These are phyloP conservation scores for Sebastes kiyomatsui DNA, from an alignment of 2,797 vertebrate species.

Conservation along the genomic window DNA sequence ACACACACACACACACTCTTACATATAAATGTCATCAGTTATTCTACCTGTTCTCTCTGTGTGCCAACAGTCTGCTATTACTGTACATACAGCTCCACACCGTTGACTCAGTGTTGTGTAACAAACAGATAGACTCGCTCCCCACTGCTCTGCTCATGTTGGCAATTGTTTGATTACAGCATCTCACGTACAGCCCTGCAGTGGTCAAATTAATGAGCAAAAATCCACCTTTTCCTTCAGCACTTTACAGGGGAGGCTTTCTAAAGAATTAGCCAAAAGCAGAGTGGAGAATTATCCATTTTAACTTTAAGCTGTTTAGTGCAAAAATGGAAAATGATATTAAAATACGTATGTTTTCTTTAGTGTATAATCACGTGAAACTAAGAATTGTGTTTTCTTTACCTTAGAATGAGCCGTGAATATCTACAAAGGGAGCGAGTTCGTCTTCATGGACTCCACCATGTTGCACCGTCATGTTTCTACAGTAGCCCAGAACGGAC, in stretches of 20 bases:
- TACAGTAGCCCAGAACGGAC: too few species aligned
- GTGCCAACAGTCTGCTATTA: conserved; percentile 53
- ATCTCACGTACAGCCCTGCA: conserved; percentile 8
- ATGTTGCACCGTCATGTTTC: too few species aligned
- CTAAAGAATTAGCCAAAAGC: background rate
- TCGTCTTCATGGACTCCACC: too few species aligned
- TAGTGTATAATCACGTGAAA: too few species aligned
- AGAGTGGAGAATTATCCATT: background rate
- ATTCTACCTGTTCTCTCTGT: conserved; percentile 47
- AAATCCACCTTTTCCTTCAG: background rate
- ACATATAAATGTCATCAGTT: conserved; percentile 20
- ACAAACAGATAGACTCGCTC: conserved; percentile 53
- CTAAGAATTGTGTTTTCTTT: too few species aligned
- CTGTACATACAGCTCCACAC: conserved; percentile 51
- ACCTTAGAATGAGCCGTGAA: too few species aligned
- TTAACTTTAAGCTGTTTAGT: conserved; percentile 15
- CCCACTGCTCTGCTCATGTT: conserved; percentile 14
- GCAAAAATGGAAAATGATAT: too few species aligned
- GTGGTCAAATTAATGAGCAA: conserved; percentile 44
- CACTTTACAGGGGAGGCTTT: background rate
- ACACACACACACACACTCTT: conserved; percentile 9
- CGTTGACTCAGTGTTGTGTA: conserved; percentile 66
- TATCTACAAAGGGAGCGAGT: too few species aligned
- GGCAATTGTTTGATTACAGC: conserved; percentile 39
- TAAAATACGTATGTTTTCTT: too few species aligned